A percentile compares a stretch with the other conserved stretches of the same genome.
phyloP scores from a whole-genome alignment of 2,888 invertebrate species.

The Silvanus unidentatus region DNA sequence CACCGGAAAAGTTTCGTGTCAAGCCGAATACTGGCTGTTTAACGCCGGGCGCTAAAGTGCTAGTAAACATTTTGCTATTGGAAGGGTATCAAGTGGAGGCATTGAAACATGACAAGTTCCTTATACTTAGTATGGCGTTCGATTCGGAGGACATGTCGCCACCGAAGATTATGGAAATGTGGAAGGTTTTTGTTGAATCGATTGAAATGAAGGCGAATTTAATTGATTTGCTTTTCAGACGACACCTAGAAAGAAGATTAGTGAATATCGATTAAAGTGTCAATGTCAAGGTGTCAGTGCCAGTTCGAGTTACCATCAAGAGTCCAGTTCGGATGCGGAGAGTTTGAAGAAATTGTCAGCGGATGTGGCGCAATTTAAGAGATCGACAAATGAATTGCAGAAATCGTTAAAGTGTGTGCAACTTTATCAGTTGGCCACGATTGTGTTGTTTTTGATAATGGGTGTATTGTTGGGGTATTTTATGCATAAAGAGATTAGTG shows the following conservation, averaged over 20 bases:
- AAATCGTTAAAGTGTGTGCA: slow-evolving; percentile 49
- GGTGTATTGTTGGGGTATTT: slow-evolving; percentile 25
- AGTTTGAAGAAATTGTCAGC: slow-evolving; percentile 34
- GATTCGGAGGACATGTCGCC: slow-evolving; percentile 51
- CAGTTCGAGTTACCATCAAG: background rate
- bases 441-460: slow-evolving; percentile 44
- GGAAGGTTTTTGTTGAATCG: slow-evolving; percentile 60
- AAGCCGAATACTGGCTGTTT: slow-evolving; percentile 80
- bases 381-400: slow-evolving; percentile 47
- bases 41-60: slow-evolving; percentile 56
- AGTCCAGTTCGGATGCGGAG: slow-evolving; percentile 22
- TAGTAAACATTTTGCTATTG: slow-evolving; percentile 69
- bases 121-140: slow-evolving; percentile 75
- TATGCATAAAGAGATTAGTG: slow-evolving; percentile 12
- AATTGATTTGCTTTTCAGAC: slow-evolving; percentile 27
- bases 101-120: slow-evolving; percentile 76
- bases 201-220: background rate
- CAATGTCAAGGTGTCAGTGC: slow-evolving; percentile 2
- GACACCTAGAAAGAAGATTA: slow-evolving; percentile 45
- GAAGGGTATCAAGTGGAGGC: slow-evolving; percentile 64
- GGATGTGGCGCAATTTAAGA: slow-evolving; percentile 42
- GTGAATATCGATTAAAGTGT: slow-evolving; percentile 69
- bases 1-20: slow-evolving; percentile 91
- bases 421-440: slow-evolving; percentile 49
- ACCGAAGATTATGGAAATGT: slow-evolving; percentile 65